Evolutionary conservation across 2,113 vertebrate genomes (phyloP).

Genomic region (Lophura nycthemera): DNA sequence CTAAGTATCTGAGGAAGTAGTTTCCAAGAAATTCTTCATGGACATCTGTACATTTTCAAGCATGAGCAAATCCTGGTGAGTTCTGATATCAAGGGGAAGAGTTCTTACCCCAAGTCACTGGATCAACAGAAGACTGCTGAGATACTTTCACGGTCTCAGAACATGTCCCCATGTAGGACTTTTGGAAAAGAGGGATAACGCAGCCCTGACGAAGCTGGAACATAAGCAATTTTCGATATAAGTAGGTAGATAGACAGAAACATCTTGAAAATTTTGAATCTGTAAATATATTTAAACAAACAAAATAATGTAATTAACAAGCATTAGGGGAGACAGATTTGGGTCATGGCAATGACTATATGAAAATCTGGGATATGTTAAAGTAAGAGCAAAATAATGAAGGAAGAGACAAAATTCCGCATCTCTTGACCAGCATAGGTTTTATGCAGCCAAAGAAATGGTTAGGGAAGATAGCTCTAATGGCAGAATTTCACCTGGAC

Average conservation of each 20-base stretch:
- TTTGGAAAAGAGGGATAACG: not conserved
- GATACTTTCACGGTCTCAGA: not conserved
- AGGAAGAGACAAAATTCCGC: not conserved
- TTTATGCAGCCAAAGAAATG: not conserved
- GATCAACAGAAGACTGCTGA: not conserved
- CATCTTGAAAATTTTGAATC: rapidly evolving
- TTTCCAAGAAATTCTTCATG: slow-evolving; percentile 18
- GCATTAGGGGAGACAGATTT: rapidly evolving
- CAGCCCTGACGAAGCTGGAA: not conserved
- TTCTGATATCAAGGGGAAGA: not conserved
- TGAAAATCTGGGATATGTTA: not conserved
- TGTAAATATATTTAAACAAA: not conserved
- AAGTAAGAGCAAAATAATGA: not conserved
- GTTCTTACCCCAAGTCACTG: rapidly evolving
- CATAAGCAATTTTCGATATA: not conserved
- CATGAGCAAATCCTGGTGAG: not conserved
- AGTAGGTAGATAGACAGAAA: not conserved
- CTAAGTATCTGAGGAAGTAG: slow-evolving; percentile 2
- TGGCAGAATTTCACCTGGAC: not conserved
- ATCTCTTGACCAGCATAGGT: not conserved
- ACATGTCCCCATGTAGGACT: not conserved
- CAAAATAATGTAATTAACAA: rapidly evolving
- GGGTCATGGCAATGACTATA: rapidly evolving
- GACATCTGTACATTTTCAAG: not conserved
- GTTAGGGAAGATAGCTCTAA: not conserved